A percentile compares a stretch with the other conserved stretches of the same genome.
These are phyloP conservation scores for Maccullochella peelii DNA, from an alignment of 2,113 vertebrate genomes.

Conservation along the genomic window DNA sequence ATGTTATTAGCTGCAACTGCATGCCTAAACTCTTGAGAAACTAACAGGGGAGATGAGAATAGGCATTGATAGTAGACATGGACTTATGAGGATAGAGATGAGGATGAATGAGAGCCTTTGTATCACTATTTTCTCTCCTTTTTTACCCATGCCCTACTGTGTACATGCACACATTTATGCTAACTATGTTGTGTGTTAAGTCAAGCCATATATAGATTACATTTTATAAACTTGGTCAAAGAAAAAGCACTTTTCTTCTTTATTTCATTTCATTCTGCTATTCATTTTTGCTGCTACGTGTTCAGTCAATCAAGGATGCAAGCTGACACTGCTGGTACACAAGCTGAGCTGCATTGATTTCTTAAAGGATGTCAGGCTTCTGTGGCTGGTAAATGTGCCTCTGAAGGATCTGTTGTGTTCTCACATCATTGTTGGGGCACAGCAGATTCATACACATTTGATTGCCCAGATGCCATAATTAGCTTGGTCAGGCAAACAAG, in stretches of 20 bases:
- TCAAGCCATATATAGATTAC: background rate
- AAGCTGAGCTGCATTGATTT: conserved; percentile 52
- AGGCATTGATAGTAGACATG: background rate
- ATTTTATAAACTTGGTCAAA: conserved; percentile 17
- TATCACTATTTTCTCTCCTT: background rate
- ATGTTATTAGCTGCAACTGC: background rate
- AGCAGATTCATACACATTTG: conserved; percentile 55
- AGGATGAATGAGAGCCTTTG: background rate
- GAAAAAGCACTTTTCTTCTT: conserved; percentile 29
- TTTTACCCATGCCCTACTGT: background rate
- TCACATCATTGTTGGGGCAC: conserved; percentile 16
- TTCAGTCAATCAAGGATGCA: conserved; percentile 48
- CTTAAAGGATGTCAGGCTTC: conserved; percentile 35
- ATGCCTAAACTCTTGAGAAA: background rate
- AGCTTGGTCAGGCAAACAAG: conserved; percentile 53
- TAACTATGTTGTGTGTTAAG: background rate
- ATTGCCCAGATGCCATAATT: conserved; percentile 65
- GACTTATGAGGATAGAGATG: background rate
- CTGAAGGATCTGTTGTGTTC: conserved; percentile 50
- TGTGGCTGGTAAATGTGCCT: conserved; percentile 40
- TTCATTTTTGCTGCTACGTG: conserved; percentile 30
- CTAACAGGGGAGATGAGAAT: background rate
- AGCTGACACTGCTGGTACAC: conserved; percentile 22
- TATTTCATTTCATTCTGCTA: conserved; percentile 17
- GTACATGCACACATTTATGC: background rate